Evolutionary conservation across 1,140 invertebrate genomes (phyloP), one percentile per base, ranked within the genome.

Genomic region (Hypothenemus hampei): DNA sequence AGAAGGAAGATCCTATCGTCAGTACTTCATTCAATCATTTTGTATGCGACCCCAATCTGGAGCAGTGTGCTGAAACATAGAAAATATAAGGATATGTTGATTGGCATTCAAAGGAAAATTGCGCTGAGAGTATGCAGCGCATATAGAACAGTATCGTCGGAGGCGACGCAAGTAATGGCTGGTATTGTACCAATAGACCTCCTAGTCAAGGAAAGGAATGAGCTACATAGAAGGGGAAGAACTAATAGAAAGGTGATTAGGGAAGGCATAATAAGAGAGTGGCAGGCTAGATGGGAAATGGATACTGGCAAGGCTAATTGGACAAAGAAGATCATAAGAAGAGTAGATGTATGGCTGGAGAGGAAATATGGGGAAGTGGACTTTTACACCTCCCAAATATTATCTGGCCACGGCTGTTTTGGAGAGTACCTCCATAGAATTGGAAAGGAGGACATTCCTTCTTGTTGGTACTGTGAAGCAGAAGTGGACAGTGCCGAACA

Each of bases 1-100:
- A 26, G 4, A 43, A 44, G 21, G 4, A 29, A 18, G 6, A 19
- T 4, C 16, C 43, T 4, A 16, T 57, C n/a, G 10, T 41, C 18
- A 2, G 21, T 4, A 0, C 21, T 40, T 3, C 29, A 37, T 0
- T 50, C 45, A 4, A 46, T 41, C 4, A 13, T 50, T 5, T 13
- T 43, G 11, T 57, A 57, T 36, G 54, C 29, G 15, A 35, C 46
- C 1, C 45, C 54, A 20, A 40, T 57, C 22, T 50, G 54, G 54
- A 1, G 3, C 1, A 19, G 31, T 18, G 54, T 29, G 3, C 2
- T 57, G 15, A 15, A 41, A 8, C 3, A 11, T 1, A 21, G 26
- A 20, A 40, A 40, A 13, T 19, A 49, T 13, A 48, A 23, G 11
- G 20, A 23, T 13, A 29, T 52, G 48, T n/a, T 57, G 20, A 23